Evolutionary conservation across 2,888 invertebrate species (phyloP).

Genomic region (Caenorhabditis sulstoni): DNA sequence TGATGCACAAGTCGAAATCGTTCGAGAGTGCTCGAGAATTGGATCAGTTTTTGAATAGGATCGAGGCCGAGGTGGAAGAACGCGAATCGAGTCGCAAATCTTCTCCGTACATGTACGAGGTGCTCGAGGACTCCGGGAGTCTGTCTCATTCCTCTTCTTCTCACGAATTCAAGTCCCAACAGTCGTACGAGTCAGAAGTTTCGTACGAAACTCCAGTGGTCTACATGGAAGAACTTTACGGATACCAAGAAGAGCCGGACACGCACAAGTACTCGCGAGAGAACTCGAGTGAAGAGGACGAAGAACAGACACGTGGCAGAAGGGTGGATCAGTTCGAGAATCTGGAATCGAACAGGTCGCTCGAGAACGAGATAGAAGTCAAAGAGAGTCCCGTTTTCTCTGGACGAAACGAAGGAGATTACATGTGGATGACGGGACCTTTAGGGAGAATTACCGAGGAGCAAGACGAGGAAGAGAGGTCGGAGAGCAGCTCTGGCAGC

Average conservation of each 20-base stretch:
- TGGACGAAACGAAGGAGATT: constrained; percentile 6
- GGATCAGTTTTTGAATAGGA: constrained; percentile 43
- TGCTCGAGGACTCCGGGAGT: constrained; percentile 31
- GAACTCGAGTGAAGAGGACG: not conserved
- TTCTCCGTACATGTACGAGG: constrained; percentile 49
- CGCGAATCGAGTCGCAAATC: constrained; percentile 40
- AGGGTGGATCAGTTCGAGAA: constrained; percentile 11
- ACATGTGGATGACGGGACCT: constrained; percentile 22
- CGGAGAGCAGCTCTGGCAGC: constrained; percentile 33
- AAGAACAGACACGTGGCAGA: not conserved
- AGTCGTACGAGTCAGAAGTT: constrained; percentile 16
- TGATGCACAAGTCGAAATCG: constrained; percentile 56
- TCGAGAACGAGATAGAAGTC: not conserved
- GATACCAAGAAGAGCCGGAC: constrained; percentile 7
- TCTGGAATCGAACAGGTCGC: not conserved
- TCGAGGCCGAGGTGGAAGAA: constrained; percentile 26
- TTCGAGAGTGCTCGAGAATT: constrained; percentile 61
- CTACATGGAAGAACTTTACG: constrained; percentile 35
- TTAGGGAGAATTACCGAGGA: constrained; percentile 42
- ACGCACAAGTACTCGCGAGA: constrained; percentile 9
- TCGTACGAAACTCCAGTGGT: constrained; percentile 44
- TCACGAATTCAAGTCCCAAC: constrained; percentile 12
- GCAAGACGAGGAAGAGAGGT: constrained; percentile 23
- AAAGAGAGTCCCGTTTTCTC: not conserved
- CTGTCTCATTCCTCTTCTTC: constrained; percentile 23